A percentile compares a stretch with the other conserved stretches of the same genome.
These are phyloP conservation scores for Plusia festucae DNA, from an alignment of 2,888 invertebrate species.

Conservation along the genomic window DNA sequence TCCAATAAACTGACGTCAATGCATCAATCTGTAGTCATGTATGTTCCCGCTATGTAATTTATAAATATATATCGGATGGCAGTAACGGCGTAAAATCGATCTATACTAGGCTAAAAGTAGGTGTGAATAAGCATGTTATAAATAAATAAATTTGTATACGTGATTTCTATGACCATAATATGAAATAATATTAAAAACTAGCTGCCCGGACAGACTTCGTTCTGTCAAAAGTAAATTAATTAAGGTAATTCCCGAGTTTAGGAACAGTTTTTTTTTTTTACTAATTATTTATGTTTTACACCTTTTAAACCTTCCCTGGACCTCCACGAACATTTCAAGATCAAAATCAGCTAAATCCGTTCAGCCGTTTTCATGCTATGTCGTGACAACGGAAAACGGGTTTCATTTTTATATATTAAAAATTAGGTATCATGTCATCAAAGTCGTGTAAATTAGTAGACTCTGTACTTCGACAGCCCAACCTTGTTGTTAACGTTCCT, in stretches of 20 bases:
- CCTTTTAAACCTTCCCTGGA: too few relatives aligned
- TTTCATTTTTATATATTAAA: too few relatives aligned
- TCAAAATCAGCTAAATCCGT: too few relatives aligned
- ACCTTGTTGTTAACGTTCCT: not conserved
- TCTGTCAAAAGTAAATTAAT: too few relatives aligned
- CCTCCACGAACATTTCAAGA: too few relatives aligned
- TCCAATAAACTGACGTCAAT: constrained; percentile 23
- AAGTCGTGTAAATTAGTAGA: not conserved
- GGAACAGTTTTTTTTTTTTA: too few relatives aligned
- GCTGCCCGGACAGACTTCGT: too few relatives aligned
- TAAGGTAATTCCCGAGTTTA: too few relatives aligned
- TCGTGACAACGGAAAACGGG: too few relatives aligned
- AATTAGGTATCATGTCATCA: not conserved
- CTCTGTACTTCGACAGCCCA: not conserved
- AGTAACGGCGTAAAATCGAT: constrained; percentile 8
- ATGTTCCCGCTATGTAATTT: not conserved
- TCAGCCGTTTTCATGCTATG: too few relatives aligned
- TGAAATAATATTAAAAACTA: not conserved
- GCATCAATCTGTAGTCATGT: not conserved
- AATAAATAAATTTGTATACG: constrained; percentile 2
- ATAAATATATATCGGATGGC: constrained; percentile 2
- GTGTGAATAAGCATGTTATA: not conserved
- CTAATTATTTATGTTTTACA: too few relatives aligned
- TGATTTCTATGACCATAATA: not conserved
- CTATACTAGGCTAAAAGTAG: not conserved